Base-by-base conservation (phyloP, 2,888 invertebrate genomes). In the Idaea biselata region DNA sequence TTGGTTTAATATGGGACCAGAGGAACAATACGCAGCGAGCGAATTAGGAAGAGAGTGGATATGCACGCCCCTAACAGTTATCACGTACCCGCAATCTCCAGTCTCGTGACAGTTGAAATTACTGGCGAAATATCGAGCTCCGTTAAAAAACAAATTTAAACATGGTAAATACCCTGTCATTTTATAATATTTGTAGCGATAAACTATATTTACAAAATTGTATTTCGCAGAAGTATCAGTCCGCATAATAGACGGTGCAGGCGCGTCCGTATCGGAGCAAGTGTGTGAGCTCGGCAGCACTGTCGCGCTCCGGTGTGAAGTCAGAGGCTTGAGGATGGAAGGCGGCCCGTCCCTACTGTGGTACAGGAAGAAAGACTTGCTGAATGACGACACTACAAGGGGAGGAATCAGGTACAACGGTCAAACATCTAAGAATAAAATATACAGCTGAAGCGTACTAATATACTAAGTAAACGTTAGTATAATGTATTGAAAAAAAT, bases 241-340 rank as follows among this genome's bases (percentile, higher is more conserved):
- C 5, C 86, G 86, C n/a, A 89, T 92, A 31, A 89, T 92, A 1
- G 92, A 92, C 68, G 90, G 90, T 14, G 91, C 91, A 0, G 91
- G 92, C 6, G 91, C 90, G 3, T 80, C 77, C 11, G 89, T 91
- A 0, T 81, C 88, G 0, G 92, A 92, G 64, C 91, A 92, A 71
- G 91, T 92, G 0, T 92, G 92, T 58, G 92, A 91, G 67, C 68
- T 89, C 8, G 91, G 91, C 69, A 91, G 91, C 70, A 92, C 92
- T 0, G 91, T 91, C 2, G 89, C 92, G 0, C 75, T 92, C 55
- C 81, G 91, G 1, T 92, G 92, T 55, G 92, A 91, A 69, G 91
- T 92, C 7, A 77, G 89, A 32, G 91, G 91, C 0, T 80, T 91
- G 17, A 79, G 79, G 59, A 92, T 92, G 92, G 91, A 91, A 63